Evolutionary conservation across 2,113 vertebrate species (phyloP), one percentile per base, ranked within the genome.

Genomic region (Grammomys surdaster): DNA sequence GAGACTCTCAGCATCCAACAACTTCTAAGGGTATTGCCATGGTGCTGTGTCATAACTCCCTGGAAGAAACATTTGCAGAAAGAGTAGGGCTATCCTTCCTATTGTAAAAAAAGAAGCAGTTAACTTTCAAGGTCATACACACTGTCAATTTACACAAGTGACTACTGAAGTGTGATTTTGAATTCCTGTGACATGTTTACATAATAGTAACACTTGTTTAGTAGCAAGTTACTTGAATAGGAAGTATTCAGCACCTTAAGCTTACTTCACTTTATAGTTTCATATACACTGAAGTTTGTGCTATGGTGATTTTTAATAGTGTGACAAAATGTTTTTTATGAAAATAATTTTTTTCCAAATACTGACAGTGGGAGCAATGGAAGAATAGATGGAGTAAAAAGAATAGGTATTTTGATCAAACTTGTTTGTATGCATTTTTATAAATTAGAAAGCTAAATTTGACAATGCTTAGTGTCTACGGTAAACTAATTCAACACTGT

Each of bases 371-470:
- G 1, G 31, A 80, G 7, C 72, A 94, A 89, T 72, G 72, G 63
- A 85, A 51, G 87, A 69, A 3, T 65, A 54, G 3, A 22, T 40
- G 40, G 28, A 43, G 43, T 84, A 46, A 76, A 75, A 11, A 90
- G 43, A 73, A 70, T 36, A 36, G 56, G 20, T 14, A 80, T 14
- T 84, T 96, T 56, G 22, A 84, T 54, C 24, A 13, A 40, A n/a
- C 1, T 78, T 11, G 5, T 80, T 92, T 89, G 28, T 82, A 81
- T 88, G 36, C 9, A 67, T 31, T 94, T 91, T 93, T 72, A 95
- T 60, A 91, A 93, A 76, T 40, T 78, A 17, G 33, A 82, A 94
- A 93, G 33, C 43, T 95, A 43, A 92, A 81, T 89, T 95, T 95
- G 84, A 67, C 28, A 81, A 0, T 65, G 26, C 54, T 20, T 67